Evolutionary conservation across 1,140 invertebrate genomes (phyloP).

Genomic region (Oreohelix idahoensis): DNA sequence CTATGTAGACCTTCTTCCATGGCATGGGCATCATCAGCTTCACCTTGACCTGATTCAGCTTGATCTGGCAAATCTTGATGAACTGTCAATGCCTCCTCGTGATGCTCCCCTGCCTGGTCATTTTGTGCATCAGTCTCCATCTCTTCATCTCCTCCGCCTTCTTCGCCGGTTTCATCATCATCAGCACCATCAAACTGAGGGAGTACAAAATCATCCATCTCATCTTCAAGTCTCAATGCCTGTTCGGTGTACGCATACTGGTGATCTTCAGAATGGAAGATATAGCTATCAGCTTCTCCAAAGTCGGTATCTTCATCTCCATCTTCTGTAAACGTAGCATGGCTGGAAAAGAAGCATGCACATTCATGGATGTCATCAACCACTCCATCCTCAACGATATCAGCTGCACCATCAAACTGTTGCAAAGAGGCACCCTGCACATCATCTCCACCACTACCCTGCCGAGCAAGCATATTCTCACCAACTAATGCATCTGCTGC

Average conservation of each 20-base stretch:
- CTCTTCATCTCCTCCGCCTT: constrained; percentile 20
- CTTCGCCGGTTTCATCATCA: constrained; percentile 27
- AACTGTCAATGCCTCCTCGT: not conserved
- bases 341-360: not conserved
- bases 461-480: constrained; percentile 12
- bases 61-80: not conserved
- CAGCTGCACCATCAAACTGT: constrained; percentile 32
- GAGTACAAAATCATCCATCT: not conserved
- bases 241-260: not conserved
- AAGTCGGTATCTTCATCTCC: not conserved
- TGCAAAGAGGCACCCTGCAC: constrained; percentile 43
- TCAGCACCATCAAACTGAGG: constrained; percentile 37
- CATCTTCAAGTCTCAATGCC: not conserved
- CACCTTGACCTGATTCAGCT: not conserved
- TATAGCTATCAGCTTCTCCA: not conserved
- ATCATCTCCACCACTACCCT: constrained; percentile 40
- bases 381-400: constrained; percentile 11
- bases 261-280: not conserved
- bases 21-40: not conserved
- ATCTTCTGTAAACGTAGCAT: not conserved
- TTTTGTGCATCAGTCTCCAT: not conserved
- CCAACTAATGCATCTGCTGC: constrained; percentile 26
- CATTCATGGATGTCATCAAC: not conserved
- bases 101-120: not conserved
- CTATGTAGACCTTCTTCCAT: constrained; percentile 20